phyloP scores from a whole-genome alignment of 2,888 invertebrate species.

The Rotaria magnacalcarata region DNA sequence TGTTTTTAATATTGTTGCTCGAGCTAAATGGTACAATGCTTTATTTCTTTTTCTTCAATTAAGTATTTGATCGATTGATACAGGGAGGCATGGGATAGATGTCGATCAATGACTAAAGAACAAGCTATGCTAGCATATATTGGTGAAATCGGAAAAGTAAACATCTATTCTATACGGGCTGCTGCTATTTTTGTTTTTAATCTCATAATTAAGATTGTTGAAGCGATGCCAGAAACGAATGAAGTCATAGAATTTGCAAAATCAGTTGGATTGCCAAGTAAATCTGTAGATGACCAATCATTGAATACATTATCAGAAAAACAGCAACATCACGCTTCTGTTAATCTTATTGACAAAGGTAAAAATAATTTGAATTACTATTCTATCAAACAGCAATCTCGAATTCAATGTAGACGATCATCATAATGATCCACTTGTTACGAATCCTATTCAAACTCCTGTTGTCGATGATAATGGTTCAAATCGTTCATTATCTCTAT shows the following conservation, averaged over 20 bases:
- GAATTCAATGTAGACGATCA: not conserved
- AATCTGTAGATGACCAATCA: conserved; percentile 53
- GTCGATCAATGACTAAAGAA: conserved; percentile 76
- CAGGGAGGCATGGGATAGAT: conserved; percentile 78
- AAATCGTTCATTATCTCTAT: no score
- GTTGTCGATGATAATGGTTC: no score
- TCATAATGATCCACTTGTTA: no score
- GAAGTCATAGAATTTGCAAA: conserved; percentile 84
- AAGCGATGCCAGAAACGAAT: conserved; percentile 89
- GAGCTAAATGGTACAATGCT: conserved; percentile 71
- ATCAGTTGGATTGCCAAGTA: conserved; percentile 70
- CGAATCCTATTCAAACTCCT: no score
- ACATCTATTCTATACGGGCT: no score
- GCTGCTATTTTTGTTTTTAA: no score
- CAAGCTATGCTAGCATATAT: conserved; percentile 87
- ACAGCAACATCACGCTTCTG: no score
- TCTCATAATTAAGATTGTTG: conserved; percentile 70
- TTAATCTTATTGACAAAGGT: no score
- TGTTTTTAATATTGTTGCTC: conserved; percentile 85
- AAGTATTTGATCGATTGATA: not conserved
- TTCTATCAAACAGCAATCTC: no score
- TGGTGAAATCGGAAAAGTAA: conserved; percentile 79
- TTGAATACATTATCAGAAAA: no score
- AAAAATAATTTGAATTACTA: no score
- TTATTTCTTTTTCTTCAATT: no score